Evolutionary conservation across 2,113 vertebrate genomes (phyloP).

Genomic region (Ictidomys tridecemlineatus): DNA sequence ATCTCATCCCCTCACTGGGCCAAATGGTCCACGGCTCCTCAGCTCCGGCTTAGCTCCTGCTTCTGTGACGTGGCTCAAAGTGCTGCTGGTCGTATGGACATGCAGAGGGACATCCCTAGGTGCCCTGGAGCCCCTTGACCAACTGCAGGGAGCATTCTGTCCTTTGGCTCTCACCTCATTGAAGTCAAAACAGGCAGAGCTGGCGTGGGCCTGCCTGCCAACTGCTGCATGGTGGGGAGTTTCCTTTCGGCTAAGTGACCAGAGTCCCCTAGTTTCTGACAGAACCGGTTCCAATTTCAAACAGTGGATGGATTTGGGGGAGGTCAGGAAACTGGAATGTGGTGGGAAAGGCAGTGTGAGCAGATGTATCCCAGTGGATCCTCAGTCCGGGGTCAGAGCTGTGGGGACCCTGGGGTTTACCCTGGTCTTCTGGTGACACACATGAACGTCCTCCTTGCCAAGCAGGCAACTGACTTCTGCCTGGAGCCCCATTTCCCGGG

Average conservation of each 20-base stretch:
- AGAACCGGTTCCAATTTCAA: background rate
- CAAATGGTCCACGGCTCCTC: fast-evolving
- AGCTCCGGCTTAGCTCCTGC: background rate
- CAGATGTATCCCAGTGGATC: background rate
- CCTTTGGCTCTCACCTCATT: background rate
- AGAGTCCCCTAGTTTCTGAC: background rate
- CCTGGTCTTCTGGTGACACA: background rate
- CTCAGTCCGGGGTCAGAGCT: fast-evolving
- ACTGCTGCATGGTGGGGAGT: background rate
- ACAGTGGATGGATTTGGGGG: background rate
- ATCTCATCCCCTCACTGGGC: background rate
- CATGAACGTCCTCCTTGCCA: background rate
- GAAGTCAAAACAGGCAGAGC: fast-evolving
- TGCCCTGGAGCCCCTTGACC: background rate
- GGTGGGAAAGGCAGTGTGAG: background rate
- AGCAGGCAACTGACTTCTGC: background rate
- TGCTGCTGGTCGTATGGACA: fast-evolving
- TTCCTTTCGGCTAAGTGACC: background rate
- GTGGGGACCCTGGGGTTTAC: fast-evolving
- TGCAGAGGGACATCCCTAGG: background rate
- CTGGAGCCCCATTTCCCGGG: background rate
- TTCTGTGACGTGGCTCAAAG: fast-evolving
- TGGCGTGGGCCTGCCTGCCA: background rate
- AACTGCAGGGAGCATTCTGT: too few relatives aligned
- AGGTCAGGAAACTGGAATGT: background rate